These are phyloP conservation scores for Nemoura dubitans DNA, from an alignment of 2,888 invertebrate genomes.

Conservation along the genomic window DNA sequence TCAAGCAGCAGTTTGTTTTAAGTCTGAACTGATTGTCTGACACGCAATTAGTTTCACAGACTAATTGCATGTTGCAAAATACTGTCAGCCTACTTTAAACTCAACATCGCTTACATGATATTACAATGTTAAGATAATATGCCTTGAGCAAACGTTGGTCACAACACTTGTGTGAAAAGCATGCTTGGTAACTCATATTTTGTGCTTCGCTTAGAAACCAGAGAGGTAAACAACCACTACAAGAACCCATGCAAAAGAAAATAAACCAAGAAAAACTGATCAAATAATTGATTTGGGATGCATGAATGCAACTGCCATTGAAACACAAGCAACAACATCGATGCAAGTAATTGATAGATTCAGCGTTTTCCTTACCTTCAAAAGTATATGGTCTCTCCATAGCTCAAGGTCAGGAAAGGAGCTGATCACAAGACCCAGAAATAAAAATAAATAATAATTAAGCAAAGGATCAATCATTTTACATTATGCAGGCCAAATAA, in stretches of 20 bases:
- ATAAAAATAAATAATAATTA: slow-evolving; percentile 60
- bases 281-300: not conserved
- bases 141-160: slow-evolving; percentile 1
- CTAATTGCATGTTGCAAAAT: not conserved
- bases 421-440: slow-evolving; percentile 62
- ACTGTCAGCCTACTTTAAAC: not conserved
- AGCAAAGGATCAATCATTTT: slow-evolving; percentile 48
- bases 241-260: slow-evolving; percentile 7
- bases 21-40: slow-evolving; percentile 5
- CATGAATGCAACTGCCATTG: not conserved
- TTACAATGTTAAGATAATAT: not conserved
- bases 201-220: slow-evolving; percentile 37
- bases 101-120: not conserved
- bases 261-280: not conserved
- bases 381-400: slow-evolving; percentile 63
- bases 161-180: slow-evolving; percentile 8
- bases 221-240: not conserved
- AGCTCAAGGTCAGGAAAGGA: slow-evolving; percentile 63
- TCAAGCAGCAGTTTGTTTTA: not conserved
- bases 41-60: not conserved
- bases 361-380: slow-evolving; percentile 59
- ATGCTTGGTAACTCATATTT: slow-evolving; percentile 41
- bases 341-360: slow-evolving; percentile 27
- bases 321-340: slow-evolving; percentile 14
- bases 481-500: slow-evolving; percentile 35